Evolutionary conservation across 1,140 invertebrate genomes (phyloP), one percentile per base, ranked within the genome.

Genomic region (Tetragonula clypearis): DNA sequence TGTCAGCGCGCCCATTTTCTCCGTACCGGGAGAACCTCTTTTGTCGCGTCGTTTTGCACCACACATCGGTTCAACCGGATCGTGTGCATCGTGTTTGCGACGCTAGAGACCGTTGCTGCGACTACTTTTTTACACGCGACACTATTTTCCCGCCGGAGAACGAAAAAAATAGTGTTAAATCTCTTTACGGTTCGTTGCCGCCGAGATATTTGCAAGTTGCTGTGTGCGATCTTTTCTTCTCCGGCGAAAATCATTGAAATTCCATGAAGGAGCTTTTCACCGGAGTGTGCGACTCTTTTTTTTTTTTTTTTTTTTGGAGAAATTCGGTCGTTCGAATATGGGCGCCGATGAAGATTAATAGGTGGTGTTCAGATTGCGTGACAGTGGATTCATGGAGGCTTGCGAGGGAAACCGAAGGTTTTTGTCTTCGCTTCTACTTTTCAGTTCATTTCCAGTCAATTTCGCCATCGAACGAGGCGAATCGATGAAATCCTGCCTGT

Each of bases 81-180:
- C 8, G 8, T 8, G 41, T 30, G 81, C 81, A 68, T 30, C n/a
- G 8, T 3, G 21, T 58, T 35, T 8, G 41, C 8, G 71, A 72
- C 80, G 41, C 74, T 35, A 87, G 85, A 55, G 75, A 60, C 62
- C 79, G 66, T 65, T 74, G 73, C 82, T 69, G 85, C 80, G 62
- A 55, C 41, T 17, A 58, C 56, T 30, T 76, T 79, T 69, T 69
- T 79, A 19, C 23, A 26, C 53, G 60, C 21, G 23, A 30, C n/a
- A 5, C 11, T 49, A 9, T 21, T n/a, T 49, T 49, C 41, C 41
- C 12, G 17, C 30, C 12, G 19, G 1, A 62, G 66, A 8, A 71
- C 26, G 55, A 19, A 71, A 19, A 71, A 69, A 77, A 65, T 56
- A 26, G 26, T 15, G 53, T 49, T n/a, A 49, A 62, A 60, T 35